A percentile compares a stretch with the other conserved stretches of the same genome.
Evolutionary conservation across 2,113 vertebrate species (phyloP).

Genomic region (Cochlearius cochlearius): DNA sequence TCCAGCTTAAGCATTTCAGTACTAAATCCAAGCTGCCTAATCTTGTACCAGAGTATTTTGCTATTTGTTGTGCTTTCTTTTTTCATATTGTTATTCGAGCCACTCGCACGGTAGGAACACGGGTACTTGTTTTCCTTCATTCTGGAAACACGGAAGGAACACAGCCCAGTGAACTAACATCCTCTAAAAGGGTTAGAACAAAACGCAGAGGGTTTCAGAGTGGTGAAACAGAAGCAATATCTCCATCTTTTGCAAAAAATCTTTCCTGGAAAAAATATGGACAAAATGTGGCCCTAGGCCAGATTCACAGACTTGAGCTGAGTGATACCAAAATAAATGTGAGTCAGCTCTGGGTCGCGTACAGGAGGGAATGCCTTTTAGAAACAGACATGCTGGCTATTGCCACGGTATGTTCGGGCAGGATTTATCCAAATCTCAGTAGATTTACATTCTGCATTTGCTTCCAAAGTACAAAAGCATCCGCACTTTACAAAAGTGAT

Average conservation of each 20-base stretch:
- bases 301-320: neutral
- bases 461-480: neutral
- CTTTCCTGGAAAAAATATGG: neutral
- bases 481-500: neutral
- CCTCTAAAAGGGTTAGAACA: slow-evolving; percentile 50
- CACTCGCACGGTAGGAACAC: neutral
- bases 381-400: neutral
- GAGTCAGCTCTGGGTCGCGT: neutral
- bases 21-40: neutral
- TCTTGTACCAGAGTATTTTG: neutral
- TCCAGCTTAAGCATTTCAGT: neutral
- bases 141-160: slow-evolving; percentile 11
- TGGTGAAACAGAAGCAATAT: neutral
- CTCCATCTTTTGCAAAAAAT: neutral
- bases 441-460: neutral
- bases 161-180: slow-evolving; percentile 42
- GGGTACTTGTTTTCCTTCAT: neutral
- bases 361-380: neutral
- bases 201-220: slow-evolving; percentile 36
- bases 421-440: slow-evolving; percentile 2
- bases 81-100: neutral
- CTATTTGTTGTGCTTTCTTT: neutral
- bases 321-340: neutral
- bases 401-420: neutral
- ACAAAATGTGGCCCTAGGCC: neutral